Evolutionary conservation across 2,797 vertebrate species (phyloP), one percentile per base, ranked within the genome.

Genomic region (Moxostoma hubbsi): DNA sequence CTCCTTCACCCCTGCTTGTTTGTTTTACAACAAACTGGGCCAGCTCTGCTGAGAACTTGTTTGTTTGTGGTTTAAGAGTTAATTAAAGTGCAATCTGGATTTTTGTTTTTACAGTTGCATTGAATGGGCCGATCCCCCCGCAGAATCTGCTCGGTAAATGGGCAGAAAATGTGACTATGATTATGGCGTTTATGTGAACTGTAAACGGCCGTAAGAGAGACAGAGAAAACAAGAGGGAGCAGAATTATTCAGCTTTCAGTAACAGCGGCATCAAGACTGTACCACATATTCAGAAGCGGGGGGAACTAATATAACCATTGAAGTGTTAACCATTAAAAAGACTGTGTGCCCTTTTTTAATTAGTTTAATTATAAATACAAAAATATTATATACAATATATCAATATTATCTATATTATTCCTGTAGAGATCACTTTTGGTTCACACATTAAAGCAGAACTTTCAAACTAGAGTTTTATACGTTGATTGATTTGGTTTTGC

Each of bases 51-150:
- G 84, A 91, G 93, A 94, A 94, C 85, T 85, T 85, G 89, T 95
- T 95, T 93, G 92, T 93, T 94, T 92, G 89, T 88, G 88, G 90
- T 93, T 86, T 77, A 87, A 88, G 89, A 88, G 90, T 94, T 90
- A 93, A 93, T 94, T 93, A 91, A 92, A 95, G 93, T 88, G 86
- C 87, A 88, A 89, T 92, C 87, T 87, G 83, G 68, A 87, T 87
- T 89, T 90, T 89, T 89, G 89, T 91, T 94, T 92, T 92, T 91
- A 90, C 90, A 92, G 90, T 93, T 92, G 90, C 82, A 87, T 82
- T 82, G 86, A 88, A 91, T 90, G 86, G 85, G 86, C 83, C 81
- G 12, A 16, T 72, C 61, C 74, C 80, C 24, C 43, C 45, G 24
- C 73, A 70, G 24, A 82, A 67, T 87, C 53, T 68, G 75, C 76